A percentile compares a stretch with the other conserved stretches of the same genome.
These are phyloP conservation scores for Cartodere bifasciata DNA, from an alignment of 2,888 invertebrate species.

Conservation along the genomic window DNA sequence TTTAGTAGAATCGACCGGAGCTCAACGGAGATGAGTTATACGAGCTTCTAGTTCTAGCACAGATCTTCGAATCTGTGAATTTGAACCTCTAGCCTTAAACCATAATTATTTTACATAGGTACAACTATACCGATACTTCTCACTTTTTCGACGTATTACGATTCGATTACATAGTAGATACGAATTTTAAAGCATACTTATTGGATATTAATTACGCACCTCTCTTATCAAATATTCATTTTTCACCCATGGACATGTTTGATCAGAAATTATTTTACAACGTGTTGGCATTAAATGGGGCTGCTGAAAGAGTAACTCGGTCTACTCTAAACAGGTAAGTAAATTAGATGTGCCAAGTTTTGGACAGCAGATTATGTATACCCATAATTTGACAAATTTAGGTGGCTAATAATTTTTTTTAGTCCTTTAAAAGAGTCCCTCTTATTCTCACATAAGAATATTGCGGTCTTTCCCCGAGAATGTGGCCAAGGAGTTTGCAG, in stretches of 20 bases:
- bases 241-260: constrained; percentile 71
- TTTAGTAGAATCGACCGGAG: too few relatives aligned
- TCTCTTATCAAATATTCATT: constrained; percentile 88
- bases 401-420: too few relatives aligned
- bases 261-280: constrained; percentile 90
- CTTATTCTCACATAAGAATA: constrained; percentile 60
- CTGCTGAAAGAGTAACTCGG: constrained; percentile 41
- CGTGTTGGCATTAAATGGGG: constrained; percentile 65
- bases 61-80: too few relatives aligned
- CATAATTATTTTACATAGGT: too few relatives aligned
- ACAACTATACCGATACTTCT: too few relatives aligned
- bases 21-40: too few relatives aligned
- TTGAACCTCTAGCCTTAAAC: too few relatives aligned
- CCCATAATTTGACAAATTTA: too few relatives aligned
- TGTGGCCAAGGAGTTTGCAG: constrained; percentile 46
- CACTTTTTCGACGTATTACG: constrained; percentile 93
- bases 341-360: too few relatives aligned
- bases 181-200: constrained; percentile 69
- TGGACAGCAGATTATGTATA: too few relatives aligned
- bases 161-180: constrained; percentile 87
- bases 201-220: constrained; percentile 99
- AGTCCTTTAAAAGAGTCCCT: too few relatives aligned
- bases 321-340: constrained; percentile 31
- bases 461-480: constrained; percentile 58
- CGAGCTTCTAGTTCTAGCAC: too few relatives aligned